Base-by-base conservation (phyloP, 2,888 invertebrate genomes). In the Clusia tigrina region DNA sequence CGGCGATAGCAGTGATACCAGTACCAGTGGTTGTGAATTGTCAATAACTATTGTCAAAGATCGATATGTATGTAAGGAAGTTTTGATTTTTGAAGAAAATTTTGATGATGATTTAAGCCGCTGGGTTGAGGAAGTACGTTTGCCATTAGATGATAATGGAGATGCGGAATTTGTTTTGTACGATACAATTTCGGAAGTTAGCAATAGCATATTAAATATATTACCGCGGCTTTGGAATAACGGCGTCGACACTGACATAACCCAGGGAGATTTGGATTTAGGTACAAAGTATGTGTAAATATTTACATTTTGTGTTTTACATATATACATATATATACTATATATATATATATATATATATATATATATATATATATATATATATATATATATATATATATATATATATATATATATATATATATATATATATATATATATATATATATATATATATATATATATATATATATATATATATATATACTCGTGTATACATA, bases 11-110 rank as follows among this genome's bases (percentile, higher is more conserved):
- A 9, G 6, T 32, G 15, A 3, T 3, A 10, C 42, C n/a, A 42
- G 10, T 10, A 42, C 42, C 3, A 32, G 32, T 12, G 12, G 12
- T 9, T 32, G 32, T 32, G 32, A 9, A 12, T 12, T 12, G 12
- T 32, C 32, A 12, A 32, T 9, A 32, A 20, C 20, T 18, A 15
- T 48, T 2, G 10, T 5, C 6, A 64, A 24, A 24, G 62, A 59
- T 1, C 58, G 58, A 23, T 51, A 23, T 3, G 61, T 56, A 3
- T 74, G 74, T 32, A 61, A 83, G 12, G 87, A 86, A 0, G 82
- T 86, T 58, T 78, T 86, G 1, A 79, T 91, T 54, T 89, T 91
- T 68, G 86, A 89, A 60, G 91, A 91, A 58, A 83, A 86, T 66
- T 91, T 91, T 72, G 82, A 86, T 58, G 67, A 23, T 9, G 78